A percentile compares a stretch with the other conserved stretches of the same genome.
Conservation (phyloP, 1,140 invertebrate genomes). For the Tetramorium simillimum region DNA sequence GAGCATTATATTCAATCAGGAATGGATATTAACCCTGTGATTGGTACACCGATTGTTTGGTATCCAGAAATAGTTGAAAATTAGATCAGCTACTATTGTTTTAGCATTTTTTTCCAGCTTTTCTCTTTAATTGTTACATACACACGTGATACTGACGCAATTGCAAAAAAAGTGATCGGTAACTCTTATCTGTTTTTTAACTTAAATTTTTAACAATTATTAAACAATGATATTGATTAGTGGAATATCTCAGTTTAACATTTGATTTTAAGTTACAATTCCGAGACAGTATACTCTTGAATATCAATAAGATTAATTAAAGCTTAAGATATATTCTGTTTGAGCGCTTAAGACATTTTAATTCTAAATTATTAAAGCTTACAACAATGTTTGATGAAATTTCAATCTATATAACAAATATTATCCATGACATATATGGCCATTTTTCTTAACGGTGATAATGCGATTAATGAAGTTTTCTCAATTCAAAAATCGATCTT, state of each 20-base stretch:
- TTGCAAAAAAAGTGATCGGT: constrained; percentile 7
- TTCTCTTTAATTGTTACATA: constrained; percentile 28
- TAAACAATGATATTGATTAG: background rate
- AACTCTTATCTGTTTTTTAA: background rate
- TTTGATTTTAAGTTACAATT: constrained; percentile 2
- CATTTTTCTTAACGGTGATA: constrained; percentile 19
- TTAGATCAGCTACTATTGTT: constrained; percentile 12
- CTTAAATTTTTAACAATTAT: background rate
- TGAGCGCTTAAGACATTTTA: background rate
- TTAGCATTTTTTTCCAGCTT: background rate
- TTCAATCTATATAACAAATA: constrained; percentile 20
- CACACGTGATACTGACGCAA: constrained; percentile 16
- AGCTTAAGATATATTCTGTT: constrained; percentile 18
- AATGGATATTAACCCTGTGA: constrained; percentile 38
- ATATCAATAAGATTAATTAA: too few relatives aligned
- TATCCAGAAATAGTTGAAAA: constrained; percentile 7
- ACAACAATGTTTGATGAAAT: constrained; percentile 1
- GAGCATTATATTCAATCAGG: constrained; percentile 37
- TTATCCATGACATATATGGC: background rate
- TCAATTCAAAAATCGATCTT: constrained; percentile 1
- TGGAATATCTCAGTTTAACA: background rate
- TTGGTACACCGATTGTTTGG: constrained; percentile 13
- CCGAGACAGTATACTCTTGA: background rate
- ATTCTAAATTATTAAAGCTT: background rate
- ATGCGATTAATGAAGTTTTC: constrained; percentile 10